Evolutionary conservation across 1,140 invertebrate genomes (phyloP), one percentile per base, ranked within the genome.

Genomic region (Ditylenchus dipsaci): DNA sequence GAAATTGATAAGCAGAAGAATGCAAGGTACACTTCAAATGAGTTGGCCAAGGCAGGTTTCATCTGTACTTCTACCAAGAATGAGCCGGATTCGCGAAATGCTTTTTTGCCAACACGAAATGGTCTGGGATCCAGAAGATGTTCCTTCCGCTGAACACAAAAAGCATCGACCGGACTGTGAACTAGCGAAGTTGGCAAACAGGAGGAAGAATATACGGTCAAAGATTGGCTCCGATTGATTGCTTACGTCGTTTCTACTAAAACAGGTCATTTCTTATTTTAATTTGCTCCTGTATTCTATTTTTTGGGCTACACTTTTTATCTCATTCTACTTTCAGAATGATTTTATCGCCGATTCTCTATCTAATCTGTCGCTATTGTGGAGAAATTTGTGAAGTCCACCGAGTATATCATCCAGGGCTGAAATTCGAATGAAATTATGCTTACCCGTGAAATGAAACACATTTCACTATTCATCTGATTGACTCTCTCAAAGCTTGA

Each of bases 61-160:
- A 8, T 61, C 21, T 61, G 29, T 21, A 26, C 59, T 5, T 5
- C 19, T 30, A 61, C 5, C 59, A 43, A 43, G 27, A 43, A 13
- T 19, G 59, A 61, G n/a, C 59, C 59, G 59, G 59, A 26, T n/a
- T 21, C 13, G 59, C 59, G 1, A 30, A 43, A 13, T 61, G 59
- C 38, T 61, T 43, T 5, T 61, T 8, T 61, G 59, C 59, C 19
- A 21, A 30, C 59, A 61, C 29, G 59, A 61, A 61, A 5, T 61
- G 27, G 13, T 61, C n/a, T 61, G 59, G 59, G 59, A 61, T 61
- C 19, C 59, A 19, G 59, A 61, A n/a, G 59, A 61, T 29, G 59
- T 21, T 3, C 59, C 59, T 19, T 1, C 29, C 1, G 38, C n/a
- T 7, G 59, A 61, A n/a, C 59, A 61, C 21, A 43, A 19, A 33